These are phyloP conservation scores for Lutjanus argentimaculatus DNA, from an alignment of 2,797 vertebrate species.

Conservation along the genomic window DNA sequence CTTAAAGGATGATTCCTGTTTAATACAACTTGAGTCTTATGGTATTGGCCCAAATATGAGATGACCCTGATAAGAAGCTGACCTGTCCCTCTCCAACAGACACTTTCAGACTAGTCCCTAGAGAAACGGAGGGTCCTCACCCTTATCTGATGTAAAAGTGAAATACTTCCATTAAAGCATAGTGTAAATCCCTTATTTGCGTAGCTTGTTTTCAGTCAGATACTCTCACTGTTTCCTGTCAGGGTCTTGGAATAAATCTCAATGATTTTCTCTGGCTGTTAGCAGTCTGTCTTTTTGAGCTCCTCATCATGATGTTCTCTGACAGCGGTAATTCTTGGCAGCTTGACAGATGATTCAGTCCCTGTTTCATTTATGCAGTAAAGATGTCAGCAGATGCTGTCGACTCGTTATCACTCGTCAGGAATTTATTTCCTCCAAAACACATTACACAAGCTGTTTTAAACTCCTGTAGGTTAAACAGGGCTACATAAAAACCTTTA, in stretches of 20 bases:
- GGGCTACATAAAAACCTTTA: not conserved
- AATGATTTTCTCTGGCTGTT: not conserved
- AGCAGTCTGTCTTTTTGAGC: not conserved
- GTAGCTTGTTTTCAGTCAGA: not conserved
- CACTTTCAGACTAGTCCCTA: not conserved
- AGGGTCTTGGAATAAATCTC: not conserved
- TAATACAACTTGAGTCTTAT: slow-evolving; percentile 10
- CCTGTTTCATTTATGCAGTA: not conserved
- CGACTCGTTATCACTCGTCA: not conserved
- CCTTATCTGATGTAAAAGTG: not conserved
- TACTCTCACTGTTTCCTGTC: not conserved
- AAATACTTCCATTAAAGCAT: not conserved
- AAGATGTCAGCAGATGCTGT: slow-evolving; percentile 22
- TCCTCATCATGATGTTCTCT: not conserved
- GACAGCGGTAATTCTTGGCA: not conserved
- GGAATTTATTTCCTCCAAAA: slow-evolving; percentile 18
- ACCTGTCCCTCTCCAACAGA: not conserved
- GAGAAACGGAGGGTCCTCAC: not conserved
- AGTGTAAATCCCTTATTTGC: not conserved
- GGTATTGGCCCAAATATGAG: not conserved
- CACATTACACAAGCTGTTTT: not conserved
- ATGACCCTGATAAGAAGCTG: not conserved
- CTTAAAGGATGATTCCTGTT: slow-evolving; percentile 52
- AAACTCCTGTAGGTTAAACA: not conserved
- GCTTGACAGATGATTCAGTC: slow-evolving; percentile 5